Percentiles rank a stretch among this genome's conserved stretches.
Evolutionary conservation across 2,888 invertebrate genomes (phyloP).

Genomic region (Kuschelorhynchus macadamiae): DNA sequence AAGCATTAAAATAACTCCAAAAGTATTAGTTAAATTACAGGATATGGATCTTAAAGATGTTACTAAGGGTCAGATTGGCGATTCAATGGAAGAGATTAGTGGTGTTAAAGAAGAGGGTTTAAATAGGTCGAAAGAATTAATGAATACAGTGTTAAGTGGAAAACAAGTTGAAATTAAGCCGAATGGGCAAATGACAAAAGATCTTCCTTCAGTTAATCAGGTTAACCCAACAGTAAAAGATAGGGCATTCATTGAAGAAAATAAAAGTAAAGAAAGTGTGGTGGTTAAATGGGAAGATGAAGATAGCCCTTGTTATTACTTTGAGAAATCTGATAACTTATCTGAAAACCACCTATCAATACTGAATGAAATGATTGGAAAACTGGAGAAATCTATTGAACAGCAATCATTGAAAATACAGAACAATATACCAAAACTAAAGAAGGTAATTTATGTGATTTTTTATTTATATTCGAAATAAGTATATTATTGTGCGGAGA

Average conservation of each 20-base stretch:
- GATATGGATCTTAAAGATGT: conserved; percentile 1
- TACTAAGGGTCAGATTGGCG: neutral
- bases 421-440: conserved; percentile 41
- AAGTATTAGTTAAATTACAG: conserved; percentile 22
- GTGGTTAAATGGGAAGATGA: conserved; percentile 18
- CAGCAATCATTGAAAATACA: conserved; percentile 27
- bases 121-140: conserved; percentile 3
- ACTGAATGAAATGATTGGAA: conserved; percentile 45
- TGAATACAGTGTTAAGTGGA: neutral
- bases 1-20: conserved; percentile 8
- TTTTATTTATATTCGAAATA: neutral
- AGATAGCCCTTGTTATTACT: conserved; percentile 31
- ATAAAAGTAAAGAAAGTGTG: too few relatives aligned
- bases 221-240: too few relatives aligned
- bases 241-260: too few relatives aligned
- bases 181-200: neutral
- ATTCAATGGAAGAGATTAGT: neutral
- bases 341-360: conserved; percentile 47
- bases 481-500: neutral
- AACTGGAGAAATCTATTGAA: conserved; percentile 50
- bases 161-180: neutral
- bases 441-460: conserved; percentile 26
- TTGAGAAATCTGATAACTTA: conserved; percentile 43
- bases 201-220: neutral
- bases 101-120: neutral